These are phyloP conservation scores for Cepaea nemoralis DNA, from an alignment of 1,140 invertebrate species.

Conservation along the genomic window DNA sequence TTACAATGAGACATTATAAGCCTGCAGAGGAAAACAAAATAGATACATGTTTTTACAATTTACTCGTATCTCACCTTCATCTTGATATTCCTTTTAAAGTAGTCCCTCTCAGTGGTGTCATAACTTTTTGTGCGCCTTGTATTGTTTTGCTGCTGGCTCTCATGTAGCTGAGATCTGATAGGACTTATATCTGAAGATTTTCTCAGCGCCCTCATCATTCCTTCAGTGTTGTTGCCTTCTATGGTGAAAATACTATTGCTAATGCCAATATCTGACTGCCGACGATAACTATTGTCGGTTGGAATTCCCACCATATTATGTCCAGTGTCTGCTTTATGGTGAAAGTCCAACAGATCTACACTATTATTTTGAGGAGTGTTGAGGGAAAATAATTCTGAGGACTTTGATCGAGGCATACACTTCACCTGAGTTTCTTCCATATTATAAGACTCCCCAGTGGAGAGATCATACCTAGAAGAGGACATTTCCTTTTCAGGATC, in stretches of 20 bases:
- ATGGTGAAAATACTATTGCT: not conserved
- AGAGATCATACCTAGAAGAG: not conserved
- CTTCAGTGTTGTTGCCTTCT: not conserved
- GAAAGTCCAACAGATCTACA: not conserved
- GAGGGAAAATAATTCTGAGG: not conserved
- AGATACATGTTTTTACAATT: no score
- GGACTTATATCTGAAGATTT: slow-evolving; percentile 15
- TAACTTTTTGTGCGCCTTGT: not conserved
- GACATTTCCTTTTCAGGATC: not conserved
- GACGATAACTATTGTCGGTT: not conserved
- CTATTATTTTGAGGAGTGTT: not conserved
- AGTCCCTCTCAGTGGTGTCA: not conserved
- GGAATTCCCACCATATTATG: not conserved
- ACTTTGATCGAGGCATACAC: not conserved
- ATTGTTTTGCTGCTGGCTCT: not conserved
- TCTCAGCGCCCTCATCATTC: not conserved
- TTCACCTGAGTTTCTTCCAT: not conserved
- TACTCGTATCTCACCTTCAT: slow-evolving; percentile 8
- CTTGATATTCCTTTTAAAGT: slow-evolving; percentile 21
- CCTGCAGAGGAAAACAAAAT: no score
- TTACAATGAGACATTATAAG: no score
- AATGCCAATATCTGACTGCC: not conserved
- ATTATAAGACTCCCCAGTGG: not conserved
- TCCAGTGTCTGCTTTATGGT: not conserved
- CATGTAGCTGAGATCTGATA: not conserved